Evolutionary conservation across 2,113 vertebrate genomes (phyloP).

Genomic region (Plotosus lineatus): DNA sequence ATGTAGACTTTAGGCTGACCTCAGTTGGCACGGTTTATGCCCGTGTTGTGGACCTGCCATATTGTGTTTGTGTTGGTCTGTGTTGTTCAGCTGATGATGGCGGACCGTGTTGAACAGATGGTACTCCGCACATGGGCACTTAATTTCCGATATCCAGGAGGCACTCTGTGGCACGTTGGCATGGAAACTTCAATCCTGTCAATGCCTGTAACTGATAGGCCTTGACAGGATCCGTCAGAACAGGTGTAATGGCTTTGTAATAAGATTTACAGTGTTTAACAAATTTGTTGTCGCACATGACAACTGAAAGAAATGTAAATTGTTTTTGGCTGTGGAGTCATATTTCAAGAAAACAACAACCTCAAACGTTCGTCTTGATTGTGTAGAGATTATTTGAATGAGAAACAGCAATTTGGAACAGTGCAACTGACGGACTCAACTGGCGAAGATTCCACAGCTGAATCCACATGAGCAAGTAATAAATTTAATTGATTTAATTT

Average conservation of each 20-base stretch:
- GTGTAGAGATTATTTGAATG: too few relatives aligned
- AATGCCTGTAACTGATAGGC: conserved; percentile 36
- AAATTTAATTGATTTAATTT: too few relatives aligned
- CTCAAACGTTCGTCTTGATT: too few relatives aligned
- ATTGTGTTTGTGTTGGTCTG: conserved; percentile 23
- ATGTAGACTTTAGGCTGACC: background rate
- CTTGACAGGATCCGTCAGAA: conserved; percentile 25
- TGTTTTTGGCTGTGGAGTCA: too few relatives aligned
- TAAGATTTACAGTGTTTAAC: too few relatives aligned
- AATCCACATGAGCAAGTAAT: too few relatives aligned
- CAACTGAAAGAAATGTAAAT: too few relatives aligned
- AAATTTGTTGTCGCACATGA: too few relatives aligned
- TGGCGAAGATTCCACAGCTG: too few relatives aligned
- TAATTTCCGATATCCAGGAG: conserved; percentile 40
- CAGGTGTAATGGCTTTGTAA: conserved; percentile 36
- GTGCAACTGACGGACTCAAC: too few relatives aligned
- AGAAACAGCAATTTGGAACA: too few relatives aligned
- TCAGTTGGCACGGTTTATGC: background rate
- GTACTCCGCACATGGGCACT: conserved; percentile 23
- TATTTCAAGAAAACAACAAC: too few relatives aligned
- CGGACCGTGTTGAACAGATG: conserved; percentile 46
- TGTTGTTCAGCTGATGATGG: background rate
- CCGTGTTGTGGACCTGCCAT: conserved; percentile 12
- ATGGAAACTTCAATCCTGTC: conserved; percentile 29
- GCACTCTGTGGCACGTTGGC: conserved; percentile 30